phyloP scores from a whole-genome alignment of 2,888 invertebrate species.

The Acrobasis repandana region DNA sequence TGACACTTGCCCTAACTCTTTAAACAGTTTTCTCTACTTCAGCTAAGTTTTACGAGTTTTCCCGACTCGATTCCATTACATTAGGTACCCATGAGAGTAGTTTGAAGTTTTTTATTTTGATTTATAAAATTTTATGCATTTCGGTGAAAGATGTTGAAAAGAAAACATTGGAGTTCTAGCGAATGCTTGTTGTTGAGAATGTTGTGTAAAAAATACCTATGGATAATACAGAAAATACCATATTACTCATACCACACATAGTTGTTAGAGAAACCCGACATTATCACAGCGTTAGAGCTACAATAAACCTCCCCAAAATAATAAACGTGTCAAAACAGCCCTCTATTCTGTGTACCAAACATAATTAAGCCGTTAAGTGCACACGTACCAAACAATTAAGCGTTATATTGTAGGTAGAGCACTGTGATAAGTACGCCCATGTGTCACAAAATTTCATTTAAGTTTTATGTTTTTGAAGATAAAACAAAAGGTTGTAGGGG shows the following conservation, averaged over 20 bases:
- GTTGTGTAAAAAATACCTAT: too few relatives aligned
- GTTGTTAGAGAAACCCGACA: not conserved
- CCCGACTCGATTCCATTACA: not conserved
- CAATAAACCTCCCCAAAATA: not conserved
- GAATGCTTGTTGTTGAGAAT: too few relatives aligned
- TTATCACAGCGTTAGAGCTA: not conserved
- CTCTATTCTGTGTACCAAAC: not conserved
- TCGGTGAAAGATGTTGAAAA: not conserved
- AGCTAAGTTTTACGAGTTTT: not conserved
- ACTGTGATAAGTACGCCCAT: not conserved
- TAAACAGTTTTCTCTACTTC: slow-evolving; percentile 7
- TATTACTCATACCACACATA: not conserved
- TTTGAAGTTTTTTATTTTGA: not conserved
- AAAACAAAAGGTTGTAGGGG: too few relatives aligned
- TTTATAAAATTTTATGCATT: not conserved
- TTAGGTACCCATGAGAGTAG: too few relatives aligned
- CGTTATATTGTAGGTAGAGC: not conserved
- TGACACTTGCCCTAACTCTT: slow-evolving; percentile 5
- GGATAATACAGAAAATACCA: not conserved
- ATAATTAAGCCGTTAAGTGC: slow-evolving; percentile 19
- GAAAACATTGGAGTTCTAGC: too few relatives aligned
- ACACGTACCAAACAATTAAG: slow-evolving; percentile 16
- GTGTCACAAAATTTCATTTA: too few relatives aligned
- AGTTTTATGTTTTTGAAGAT: too few relatives aligned
- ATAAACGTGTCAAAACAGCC: slow-evolving; percentile 13